These are phyloP conservation scores for Micromussa lordhowensis DNA, from an alignment of 92 coral and sea anemone species.

Conservation along the genomic window DNA sequence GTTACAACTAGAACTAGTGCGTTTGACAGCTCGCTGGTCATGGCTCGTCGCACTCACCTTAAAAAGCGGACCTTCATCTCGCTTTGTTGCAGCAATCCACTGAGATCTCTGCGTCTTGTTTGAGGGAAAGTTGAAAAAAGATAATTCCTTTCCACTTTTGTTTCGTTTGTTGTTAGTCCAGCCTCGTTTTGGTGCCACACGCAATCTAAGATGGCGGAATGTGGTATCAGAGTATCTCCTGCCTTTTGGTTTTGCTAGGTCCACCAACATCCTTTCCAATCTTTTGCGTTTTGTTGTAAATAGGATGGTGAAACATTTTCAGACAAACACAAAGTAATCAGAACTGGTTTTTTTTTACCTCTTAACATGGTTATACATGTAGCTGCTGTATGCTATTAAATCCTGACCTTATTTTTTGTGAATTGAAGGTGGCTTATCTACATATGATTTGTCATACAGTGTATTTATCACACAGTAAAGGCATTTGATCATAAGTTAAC, in stretches of 20 bases:
- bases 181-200: no score
- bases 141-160: slow-evolving; percentile 53
- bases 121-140: no score
- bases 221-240: no score
- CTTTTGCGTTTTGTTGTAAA: slow-evolving; percentile 11
- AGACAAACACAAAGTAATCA: slow-evolving; percentile 14
- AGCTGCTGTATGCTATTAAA: slow-evolving; percentile 4
- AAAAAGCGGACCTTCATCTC: slow-evolving; percentile 78
- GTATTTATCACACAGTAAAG: slow-evolving; percentile 16
- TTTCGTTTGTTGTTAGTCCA: no score
- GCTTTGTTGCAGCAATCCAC: slow-evolving; percentile 63
- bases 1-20: slow-evolving; percentile 15
- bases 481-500: slow-evolving; percentile 17
- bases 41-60: slow-evolving; percentile 32
- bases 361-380: no score
- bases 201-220: no score
- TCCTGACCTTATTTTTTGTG: slow-evolving; percentile 8
- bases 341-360: no score
- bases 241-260: no score
- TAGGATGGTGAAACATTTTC: slow-evolving; percentile 18
- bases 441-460: background rate
- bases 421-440: background rate
- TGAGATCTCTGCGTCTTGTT: slow-evolving; percentile 19
- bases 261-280: slow-evolving; percentile 17
- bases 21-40: slow-evolving; percentile 51